Conservation (phyloP, 1,140 invertebrate species). For the Trinorchestia longiramus region DNA sequence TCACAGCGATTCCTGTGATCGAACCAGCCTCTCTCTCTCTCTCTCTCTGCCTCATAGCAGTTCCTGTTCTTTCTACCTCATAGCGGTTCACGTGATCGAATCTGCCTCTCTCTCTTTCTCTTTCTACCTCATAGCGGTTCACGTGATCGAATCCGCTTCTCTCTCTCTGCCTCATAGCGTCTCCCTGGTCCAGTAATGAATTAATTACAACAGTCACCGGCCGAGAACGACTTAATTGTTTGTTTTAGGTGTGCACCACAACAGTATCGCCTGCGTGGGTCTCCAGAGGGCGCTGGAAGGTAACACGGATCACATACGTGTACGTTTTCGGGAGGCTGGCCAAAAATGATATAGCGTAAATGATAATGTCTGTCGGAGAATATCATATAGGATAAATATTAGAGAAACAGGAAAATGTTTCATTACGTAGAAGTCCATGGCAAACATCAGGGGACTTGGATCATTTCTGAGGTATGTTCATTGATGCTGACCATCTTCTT, state of each 20-base stretch:
- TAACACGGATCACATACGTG: background rate
- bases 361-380: background rate
- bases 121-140: background rate
- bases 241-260: constrained; percentile 30
- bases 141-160: background rate
- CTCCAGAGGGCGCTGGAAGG: background rate
- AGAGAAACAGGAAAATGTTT: background rate
- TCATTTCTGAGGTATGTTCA: too few relatives aligned
- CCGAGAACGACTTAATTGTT: constrained; percentile 16
- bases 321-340: background rate
- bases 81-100: background rate
- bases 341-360: background rate
- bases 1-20: background rate
- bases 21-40: background rate
- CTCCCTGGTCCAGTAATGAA: constrained; percentile 16
- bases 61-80: background rate
- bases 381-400: background rate
- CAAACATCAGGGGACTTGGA: background rate
- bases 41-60: background rate
- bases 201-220: constrained; percentile 19
- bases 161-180: background rate
- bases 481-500: too few relatives aligned
- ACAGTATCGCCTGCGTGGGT: background rate
- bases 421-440: background rate
- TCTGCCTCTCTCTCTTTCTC: background rate